Evolutionary conservation across 2,113 vertebrate species (phyloP).

Genomic region (Tangachromis dhanisi): DNA sequence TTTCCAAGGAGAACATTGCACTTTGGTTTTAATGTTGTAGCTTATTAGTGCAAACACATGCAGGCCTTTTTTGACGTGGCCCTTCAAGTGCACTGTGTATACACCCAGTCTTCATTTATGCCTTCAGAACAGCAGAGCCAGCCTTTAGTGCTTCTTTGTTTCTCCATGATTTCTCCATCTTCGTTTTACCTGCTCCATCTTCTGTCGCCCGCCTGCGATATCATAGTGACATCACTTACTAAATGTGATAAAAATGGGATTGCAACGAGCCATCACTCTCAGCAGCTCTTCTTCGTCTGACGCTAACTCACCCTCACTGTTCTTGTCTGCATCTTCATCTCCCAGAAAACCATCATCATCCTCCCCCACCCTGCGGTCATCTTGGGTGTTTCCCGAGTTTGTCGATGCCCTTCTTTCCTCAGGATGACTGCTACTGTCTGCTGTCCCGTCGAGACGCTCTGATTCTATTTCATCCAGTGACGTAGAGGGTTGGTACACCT

Average conservation of each 20-base stretch:
- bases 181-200: background rate
- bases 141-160: background rate
- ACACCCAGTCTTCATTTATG: background rate
- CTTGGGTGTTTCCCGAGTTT: background rate
- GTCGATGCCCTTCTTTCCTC: background rate
- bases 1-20: background rate
- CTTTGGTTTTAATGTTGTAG: background rate
- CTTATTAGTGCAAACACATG: background rate
- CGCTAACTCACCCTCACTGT: constrained; percentile 30
- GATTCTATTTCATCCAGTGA: constrained; percentile 25
- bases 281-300: constrained; percentile 57
- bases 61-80: background rate
- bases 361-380: background rate
- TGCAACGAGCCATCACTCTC: constrained; percentile 40
- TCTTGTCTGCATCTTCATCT: constrained; percentile 29
- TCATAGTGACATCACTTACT: constrained; percentile 36
- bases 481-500: constrained; percentile 20
- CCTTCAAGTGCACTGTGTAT: background rate
- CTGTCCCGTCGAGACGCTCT: background rate
- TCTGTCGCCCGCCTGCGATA: background rate
- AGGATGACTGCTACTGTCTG: background rate
- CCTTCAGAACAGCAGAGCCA: background rate
- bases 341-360: constrained; percentile 19
- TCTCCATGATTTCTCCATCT: background rate
- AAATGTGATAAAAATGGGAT: constrained; percentile 48